Evolutionary conservation across 2,888 invertebrate species (phyloP), one percentile per base, ranked within the genome.

Genomic region (Cabera pusaria): DNA sequence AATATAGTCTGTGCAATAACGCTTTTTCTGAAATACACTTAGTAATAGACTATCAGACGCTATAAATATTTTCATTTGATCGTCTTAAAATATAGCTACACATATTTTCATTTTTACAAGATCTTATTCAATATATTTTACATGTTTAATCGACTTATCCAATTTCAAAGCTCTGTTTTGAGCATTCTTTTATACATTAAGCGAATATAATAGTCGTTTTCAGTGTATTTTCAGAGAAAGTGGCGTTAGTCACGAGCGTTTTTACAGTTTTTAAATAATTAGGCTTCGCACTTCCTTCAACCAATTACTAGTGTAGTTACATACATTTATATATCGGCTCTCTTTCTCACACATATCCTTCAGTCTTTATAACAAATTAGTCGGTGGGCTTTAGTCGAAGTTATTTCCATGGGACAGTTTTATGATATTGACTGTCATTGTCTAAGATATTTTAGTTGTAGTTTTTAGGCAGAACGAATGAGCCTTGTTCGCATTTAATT

Each of bases 291-390:
- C 54, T 14, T 35, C 57, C 43, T 45, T 51, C 42, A 69, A 59
- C 62, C 65, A 67, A 62, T 63, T 56, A 59, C 48, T 58, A 57
- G 49, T 55, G 33, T n/a, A n/a, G n/a, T n/a, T n/a, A n/a, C n/a
- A n/a, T 26, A 45, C 36, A 47, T 25, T 46, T 54, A 45, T 11
- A 64, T 47, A 46, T 52, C 52, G 44, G 52, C 47, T 56, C 55
- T 53, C 55, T 62, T 57, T 56, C 52, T 49, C 64, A 66, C 51
- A 44, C 58, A 63, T 58, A 58, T 50, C 64, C 64, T 64, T 80
- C 79, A 80, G 81, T 80, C 81, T 81, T 80, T 70, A 63, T 64
- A 21, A 46, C 58, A 56, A 56, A 58, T 55, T 19, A 33, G 31
- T 59, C 59, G 57, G 35, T 25, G 29, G 29, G 47, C 25, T 47